phyloP scores from a whole-genome alignment of 2,797 vertebrate genomes.

The Enteromius thamalakanensis region DNA sequence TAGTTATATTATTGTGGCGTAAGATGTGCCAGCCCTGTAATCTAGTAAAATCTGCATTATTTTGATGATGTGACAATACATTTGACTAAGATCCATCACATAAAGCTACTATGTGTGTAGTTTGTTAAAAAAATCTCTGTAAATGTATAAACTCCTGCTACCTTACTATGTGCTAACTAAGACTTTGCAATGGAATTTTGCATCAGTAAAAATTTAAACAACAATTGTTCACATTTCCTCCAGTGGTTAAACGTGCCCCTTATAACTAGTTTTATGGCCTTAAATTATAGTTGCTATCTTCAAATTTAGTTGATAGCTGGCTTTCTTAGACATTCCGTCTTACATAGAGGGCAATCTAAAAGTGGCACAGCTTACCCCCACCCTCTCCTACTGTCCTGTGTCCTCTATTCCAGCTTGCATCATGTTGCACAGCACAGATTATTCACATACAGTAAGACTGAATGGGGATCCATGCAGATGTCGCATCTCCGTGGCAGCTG shows the following conservation, averaged over 20 bases:
- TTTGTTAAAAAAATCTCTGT: background rate
- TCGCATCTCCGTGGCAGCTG: slow-evolving; percentile 53
- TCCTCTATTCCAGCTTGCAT: slow-evolving; percentile 23
- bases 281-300: background rate
- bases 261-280: background rate
- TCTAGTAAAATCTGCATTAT: background rate
- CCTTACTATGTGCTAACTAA: background rate
- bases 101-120: background rate
- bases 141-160: background rate
- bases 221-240: background rate
- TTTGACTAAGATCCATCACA: background rate
- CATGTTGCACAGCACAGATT: background rate
- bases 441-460: background rate
- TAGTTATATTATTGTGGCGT: background rate
- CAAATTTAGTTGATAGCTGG: background rate
- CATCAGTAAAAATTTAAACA: background rate
- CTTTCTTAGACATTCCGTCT: background rate
- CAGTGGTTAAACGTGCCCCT: background rate
- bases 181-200: background rate
- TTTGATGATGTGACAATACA: slow-evolving; percentile 1
- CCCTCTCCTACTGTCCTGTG: background rate
- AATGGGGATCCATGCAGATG: slow-evolving; percentile 49
- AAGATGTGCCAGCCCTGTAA: background rate
- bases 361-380: slow-evolving; percentile 3
- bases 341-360: background rate